Percentiles rank a stretch among this genome's conserved stretches.
Evolutionary conservation across 2,888 invertebrate species (phyloP).

Genomic region (Cactoblastis cactorum): DNA sequence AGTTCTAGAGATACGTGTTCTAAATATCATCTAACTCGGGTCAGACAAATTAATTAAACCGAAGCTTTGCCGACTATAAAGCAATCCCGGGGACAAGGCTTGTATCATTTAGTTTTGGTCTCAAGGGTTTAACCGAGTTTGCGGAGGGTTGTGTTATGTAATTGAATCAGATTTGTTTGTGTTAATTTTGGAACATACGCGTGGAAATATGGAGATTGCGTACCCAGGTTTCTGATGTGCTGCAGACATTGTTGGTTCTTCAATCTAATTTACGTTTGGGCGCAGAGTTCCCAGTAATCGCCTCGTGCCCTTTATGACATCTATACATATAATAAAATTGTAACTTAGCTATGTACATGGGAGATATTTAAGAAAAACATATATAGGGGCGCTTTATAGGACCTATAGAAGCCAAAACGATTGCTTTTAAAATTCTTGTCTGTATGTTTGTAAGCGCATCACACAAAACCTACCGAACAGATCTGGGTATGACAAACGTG

Average conservation of each 20-base stretch:
- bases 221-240: background rate
- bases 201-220: background rate
- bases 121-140: slow-evolving; percentile 25
- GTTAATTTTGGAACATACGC: slow-evolving; percentile 8
- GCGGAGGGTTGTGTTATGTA: slow-evolving; percentile 18
- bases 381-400: too few relatives aligned
- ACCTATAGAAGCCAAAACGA: too few relatives aligned
- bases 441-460: too few relatives aligned
- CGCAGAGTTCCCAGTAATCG: too few relatives aligned
- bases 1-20: slow-evolving; percentile 7
- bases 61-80: slow-evolving; percentile 47
- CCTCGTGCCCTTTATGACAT: too few relatives aligned
- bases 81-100: slow-evolving; percentile 35
- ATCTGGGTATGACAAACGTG: too few relatives aligned
- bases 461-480: too few relatives aligned
- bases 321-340: too few relatives aligned
- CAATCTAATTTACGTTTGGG: background rate
- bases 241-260: background rate
- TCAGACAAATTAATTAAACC: slow-evolving; percentile 49
- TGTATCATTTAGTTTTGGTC: slow-evolving; percentile 32
- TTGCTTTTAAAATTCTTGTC: too few relatives aligned
- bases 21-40: slow-evolving; percentile 19
- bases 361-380: too few relatives aligned
- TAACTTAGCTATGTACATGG: too few relatives aligned
- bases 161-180: slow-evolving; percentile 10